These are phyloP conservation scores for Pollicipes pollicipes DNA, from an alignment of 1,140 invertebrate species.

Conservation along the genomic window DNA sequence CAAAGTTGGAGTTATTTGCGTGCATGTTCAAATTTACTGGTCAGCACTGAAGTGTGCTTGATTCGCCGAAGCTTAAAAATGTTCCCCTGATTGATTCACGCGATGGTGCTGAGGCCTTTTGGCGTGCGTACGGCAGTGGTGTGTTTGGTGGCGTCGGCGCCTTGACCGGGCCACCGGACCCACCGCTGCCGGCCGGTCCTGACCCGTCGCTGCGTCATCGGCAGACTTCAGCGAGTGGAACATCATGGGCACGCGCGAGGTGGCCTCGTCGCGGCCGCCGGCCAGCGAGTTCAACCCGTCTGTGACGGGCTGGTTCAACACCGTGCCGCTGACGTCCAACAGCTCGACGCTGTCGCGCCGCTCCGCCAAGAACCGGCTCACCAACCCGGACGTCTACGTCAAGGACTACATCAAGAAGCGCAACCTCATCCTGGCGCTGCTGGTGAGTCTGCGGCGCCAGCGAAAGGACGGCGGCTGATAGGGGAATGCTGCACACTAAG, in stretches of 20 bases:
- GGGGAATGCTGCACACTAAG: no score
- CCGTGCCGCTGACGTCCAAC: constrained; percentile 45
- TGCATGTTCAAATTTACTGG: no score
- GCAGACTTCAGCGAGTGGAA: not conserved
- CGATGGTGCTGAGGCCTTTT: no score
- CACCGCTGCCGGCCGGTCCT: not conserved
- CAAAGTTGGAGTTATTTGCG: no score
- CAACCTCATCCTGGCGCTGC: constrained; percentile 77
- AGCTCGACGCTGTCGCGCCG: constrained; percentile 55
- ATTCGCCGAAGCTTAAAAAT: not conserved
- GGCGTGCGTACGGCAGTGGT: no score
- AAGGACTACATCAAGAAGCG: constrained; percentile 90
- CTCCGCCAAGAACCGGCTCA: constrained; percentile 39
- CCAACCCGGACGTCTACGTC: constrained; percentile 55
- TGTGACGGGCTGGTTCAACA: constrained; percentile 68
- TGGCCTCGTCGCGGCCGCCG: not conserved
- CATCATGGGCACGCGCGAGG: not conserved
- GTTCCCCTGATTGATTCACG: no score
- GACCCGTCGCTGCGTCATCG: not conserved
- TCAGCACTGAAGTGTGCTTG: not conserved
- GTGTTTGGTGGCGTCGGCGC: no score
- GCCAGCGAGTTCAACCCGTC: constrained; percentile 12
- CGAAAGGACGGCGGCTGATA: no score
- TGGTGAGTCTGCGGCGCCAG: constrained; percentile 25
- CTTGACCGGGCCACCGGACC: no score